Base-by-base conservation (phyloP, 2,888 invertebrate species). In the Cephus rjabovi region DNA sequence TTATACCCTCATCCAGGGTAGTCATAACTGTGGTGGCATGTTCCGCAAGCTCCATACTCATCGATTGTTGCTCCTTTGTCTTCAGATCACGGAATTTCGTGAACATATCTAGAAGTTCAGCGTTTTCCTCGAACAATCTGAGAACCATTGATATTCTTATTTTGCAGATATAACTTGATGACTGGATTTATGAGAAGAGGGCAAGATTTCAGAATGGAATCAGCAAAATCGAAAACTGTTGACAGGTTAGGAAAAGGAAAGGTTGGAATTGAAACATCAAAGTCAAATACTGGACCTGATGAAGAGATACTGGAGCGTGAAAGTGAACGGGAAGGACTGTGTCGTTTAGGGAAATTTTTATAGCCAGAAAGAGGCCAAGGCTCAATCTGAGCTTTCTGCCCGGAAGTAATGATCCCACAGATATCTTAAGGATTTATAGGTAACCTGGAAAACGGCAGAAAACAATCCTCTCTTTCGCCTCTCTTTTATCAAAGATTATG, bases 21-120 rank as follows among this genome's bases (percentile, higher is more conserved):
- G 94, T 95, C 97, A 98, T 98, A 37, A 98, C 97, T 86, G 96
- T 96, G 88, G 95, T 95, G 76, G 97, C 97, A 89, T 98, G 98
- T 85, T 97, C 96, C 9, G 96, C 96, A 81, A 98, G 92, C 91
- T 96, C 96, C 93, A 96, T 94, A 79, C 96, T 96, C 88, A 95
- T 94, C 81, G 95, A 94, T 90, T 97, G 96, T 86, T 97, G 95
- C 88, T 97, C 96, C 89, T 95, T 95, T 81, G 96, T 96, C 89
- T 95, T 94, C 87, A 96, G 93, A 84, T 96, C 95, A 80, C 95
- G 95, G 90, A 97, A 97, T 92, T 96, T 96, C 85, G 95, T 95
- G 92, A 97, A 97, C 92, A 97, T 94, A 80, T 93, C 93, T 84
- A 97, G 92, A 15, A 97, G 93, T 83, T 97, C 97, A 82, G 94